Evolutionary conservation across 2,797 vertebrate genomes (phyloP), one percentile per base, ranked within the genome.

Genomic region (Holocentrus rufus): DNA sequence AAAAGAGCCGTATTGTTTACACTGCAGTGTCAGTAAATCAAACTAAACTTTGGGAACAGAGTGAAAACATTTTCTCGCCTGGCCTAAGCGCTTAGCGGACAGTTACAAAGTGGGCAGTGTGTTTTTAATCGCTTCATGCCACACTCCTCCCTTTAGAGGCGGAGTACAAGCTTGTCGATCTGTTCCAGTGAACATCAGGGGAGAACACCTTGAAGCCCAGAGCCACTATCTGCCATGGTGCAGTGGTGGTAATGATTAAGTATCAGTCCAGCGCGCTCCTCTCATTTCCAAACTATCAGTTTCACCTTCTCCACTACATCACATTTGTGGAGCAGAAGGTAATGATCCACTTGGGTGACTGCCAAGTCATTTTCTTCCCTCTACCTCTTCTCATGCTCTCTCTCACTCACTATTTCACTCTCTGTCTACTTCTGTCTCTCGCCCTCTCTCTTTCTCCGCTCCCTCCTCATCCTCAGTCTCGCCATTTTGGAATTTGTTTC

Each of bases 211-310:
- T 88, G 86, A 89, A 79, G 85, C 82, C 85, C 73, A n/a, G 75
- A 82, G 83, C 89, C 31, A 76, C 81, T 87, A 89, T 92, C 91
- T 90, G 85, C 86, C 80, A 74, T 76, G 89, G 75, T 85, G 90
- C 88, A 88, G 84, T 73, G 80, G 77, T 81, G 85, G 83, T 83
- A 88, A 85, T 90, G 90, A 93, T 91, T 90, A 90, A 91, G 87
- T 85, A 92, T 88, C 90, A 89, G 86, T 88, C 88, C 87, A 72
- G 76, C 67, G 77, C 59, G 39, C 79, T 81, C 77, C 59, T 74
- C 90, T 90, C 87, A 90, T 92, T 92, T 90, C 87, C 87, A 91
- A 92, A 92, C 90, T 89, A 92, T 93, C 92, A 85, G 75, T 90
- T 91, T 92, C 89, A 90, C 86, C 90, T 90, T 91, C 83, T 90